A percentile compares a stretch with the other conserved stretches of the same genome.
Evolutionary conservation across 2,797 vertebrate species (phyloP).

Genomic region (Acanthopagrus latus): DNA sequence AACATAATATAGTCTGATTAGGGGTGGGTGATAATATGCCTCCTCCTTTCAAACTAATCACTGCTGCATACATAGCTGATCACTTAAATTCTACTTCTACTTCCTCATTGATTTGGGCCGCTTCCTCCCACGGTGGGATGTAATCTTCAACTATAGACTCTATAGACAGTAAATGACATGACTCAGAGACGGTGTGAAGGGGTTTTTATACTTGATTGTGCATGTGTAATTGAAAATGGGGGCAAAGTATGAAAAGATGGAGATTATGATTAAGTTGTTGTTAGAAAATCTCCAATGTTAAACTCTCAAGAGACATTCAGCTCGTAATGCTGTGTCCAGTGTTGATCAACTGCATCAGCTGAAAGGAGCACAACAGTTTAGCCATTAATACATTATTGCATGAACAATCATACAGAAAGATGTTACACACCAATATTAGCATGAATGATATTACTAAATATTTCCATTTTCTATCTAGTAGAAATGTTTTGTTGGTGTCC

Average conservation of each 20-base stretch:
- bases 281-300: no score
- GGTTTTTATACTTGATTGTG: neutral
- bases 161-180: neutral
- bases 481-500: neutral
- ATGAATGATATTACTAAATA: neutral
- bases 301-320: no score
- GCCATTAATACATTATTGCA: no score
- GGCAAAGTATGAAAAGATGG: neutral
- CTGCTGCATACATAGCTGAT: neutral
- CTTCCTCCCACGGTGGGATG: neutral
- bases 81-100: neutral
- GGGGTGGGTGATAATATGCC: slow-evolving; percentile 13
- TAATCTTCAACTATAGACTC: neutral
- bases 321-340: neutral
- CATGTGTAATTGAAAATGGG: neutral
- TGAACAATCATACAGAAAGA: neutral
- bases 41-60: slow-evolving; percentile 30
- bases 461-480: neutral
- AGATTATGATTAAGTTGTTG: neutral
- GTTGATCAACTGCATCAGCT: no score
- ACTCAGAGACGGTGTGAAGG: neutral
- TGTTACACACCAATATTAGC: neutral
- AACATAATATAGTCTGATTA: slow-evolving; percentile 30
- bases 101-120: neutral
- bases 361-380: no score